Evolutionary conservation across 2,797 vertebrate genomes (phyloP).

Genomic region (Orestias chungarensis): DNA sequence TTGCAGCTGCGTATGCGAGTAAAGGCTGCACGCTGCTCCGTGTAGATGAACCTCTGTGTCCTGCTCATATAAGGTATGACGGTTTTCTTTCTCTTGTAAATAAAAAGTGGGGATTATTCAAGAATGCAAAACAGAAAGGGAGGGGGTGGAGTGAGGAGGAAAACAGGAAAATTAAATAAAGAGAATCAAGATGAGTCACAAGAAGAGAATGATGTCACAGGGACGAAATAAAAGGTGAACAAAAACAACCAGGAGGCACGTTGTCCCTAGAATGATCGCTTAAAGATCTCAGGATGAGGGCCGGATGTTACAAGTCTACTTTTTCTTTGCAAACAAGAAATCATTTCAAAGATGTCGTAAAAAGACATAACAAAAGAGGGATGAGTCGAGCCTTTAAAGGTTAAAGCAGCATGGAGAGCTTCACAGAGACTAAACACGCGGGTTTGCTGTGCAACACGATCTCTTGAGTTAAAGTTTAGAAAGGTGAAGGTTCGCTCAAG

Average conservation of each 20-base stretch:
- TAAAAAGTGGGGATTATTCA: slow-evolving; percentile 35
- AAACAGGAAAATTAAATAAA: slow-evolving; percentile 37
- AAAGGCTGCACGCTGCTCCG: slow-evolving; percentile 13
- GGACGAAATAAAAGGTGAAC: slow-evolving; percentile 30
- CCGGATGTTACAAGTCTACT: background rate
- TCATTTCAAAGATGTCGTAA: background rate
- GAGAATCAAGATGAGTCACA: slow-evolving; percentile 53
- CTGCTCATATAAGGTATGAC: slow-evolving; percentile 27
- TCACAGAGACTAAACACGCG: background rate
- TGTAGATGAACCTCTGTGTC: slow-evolving; percentile 34
- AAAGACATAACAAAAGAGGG: background rate
- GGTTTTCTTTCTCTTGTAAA: slow-evolving; percentile 10
- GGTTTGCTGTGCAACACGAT: background rate
- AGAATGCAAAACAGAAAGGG: slow-evolving; percentile 47
- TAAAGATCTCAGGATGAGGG: background rate
- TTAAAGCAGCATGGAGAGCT: background rate
- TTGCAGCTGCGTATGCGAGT: background rate
- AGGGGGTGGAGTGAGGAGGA: slow-evolving; percentile 23
- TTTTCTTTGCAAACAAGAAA: background rate
- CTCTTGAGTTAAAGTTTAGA: background rate
- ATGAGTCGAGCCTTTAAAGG: background rate
- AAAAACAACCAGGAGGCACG: slow-evolving; percentile 8
- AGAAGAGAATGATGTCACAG: slow-evolving; percentile 41
- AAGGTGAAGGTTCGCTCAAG: background rate
- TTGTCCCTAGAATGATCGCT: background rate